Conservation (phyloP, 2,113 vertebrate genomes). For the Sylvietta virens region DNA sequence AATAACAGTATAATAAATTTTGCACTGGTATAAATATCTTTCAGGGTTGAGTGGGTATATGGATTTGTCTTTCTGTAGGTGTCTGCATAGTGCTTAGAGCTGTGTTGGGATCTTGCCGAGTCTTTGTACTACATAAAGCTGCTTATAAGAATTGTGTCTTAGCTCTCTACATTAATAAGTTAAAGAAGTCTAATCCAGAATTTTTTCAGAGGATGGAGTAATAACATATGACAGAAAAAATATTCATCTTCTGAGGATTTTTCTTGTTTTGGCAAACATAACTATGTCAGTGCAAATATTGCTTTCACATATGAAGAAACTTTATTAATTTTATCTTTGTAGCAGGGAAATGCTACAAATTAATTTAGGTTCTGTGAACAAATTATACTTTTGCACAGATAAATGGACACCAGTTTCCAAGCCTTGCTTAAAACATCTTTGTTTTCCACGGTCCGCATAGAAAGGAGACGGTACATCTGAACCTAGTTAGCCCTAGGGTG, state of each 20-base stretch:
- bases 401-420: neutral
- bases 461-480: neutral
- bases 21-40: neutral
- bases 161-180: neutral
- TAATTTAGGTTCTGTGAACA: neutral
- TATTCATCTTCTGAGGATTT: neutral
- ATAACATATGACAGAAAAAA: neutral
- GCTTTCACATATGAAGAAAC: neutral
- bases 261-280: neutral
- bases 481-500: neutral
- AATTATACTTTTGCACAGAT: neutral
- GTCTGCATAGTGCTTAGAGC: neutral
- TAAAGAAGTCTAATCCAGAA: neutral
- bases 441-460: accelerated
- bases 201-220: neutral
- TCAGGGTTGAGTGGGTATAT: neutral
- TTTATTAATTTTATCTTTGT: neutral
- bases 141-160: neutral
- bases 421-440: neutral
- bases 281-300: neutral
- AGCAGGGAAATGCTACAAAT: neutral
- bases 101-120: neutral
- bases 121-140: neutral
- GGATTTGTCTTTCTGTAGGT: neutral
- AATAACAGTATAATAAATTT: neutral